phyloP scores from a whole-genome alignment of 2,888 invertebrate genomes.

The Galeruca laticollis region DNA sequence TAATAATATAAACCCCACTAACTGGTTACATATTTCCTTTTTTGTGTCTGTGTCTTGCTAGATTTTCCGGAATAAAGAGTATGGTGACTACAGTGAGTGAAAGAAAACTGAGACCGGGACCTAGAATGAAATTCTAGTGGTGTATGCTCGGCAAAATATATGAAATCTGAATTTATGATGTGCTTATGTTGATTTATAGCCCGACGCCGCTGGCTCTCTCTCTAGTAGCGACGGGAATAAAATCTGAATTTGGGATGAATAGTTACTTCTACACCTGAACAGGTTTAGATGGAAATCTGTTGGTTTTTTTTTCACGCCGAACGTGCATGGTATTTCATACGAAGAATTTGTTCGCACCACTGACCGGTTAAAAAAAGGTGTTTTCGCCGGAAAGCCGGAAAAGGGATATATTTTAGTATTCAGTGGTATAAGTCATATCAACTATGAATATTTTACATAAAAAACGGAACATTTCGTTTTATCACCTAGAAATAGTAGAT shows the following conservation, averaged over 20 bases:
- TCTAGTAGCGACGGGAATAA: conserved; percentile 9
- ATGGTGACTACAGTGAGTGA: conserved; percentile 17
- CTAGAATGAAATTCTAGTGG: conserved; percentile 39
- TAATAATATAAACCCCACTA: conserved; percentile 12
- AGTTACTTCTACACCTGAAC: conserved; percentile 31
- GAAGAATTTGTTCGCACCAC: neutral
- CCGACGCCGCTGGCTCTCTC: conserved; percentile 24
- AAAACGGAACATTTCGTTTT: too few species aligned
- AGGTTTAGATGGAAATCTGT: conserved; percentile 23
- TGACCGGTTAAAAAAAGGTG: neutral
- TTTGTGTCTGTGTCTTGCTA: conserved; percentile 14
- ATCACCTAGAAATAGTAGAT: too few species aligned
- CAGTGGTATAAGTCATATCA: too few species aligned
- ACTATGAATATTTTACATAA: too few species aligned
- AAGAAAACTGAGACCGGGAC: conserved; percentile 28
- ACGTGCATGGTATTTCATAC: conserved; percentile 23
- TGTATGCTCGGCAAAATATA: conserved; percentile 39
- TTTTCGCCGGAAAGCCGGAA: neutral
- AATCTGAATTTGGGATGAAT: conserved; percentile 32
- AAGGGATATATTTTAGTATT: too few species aligned
- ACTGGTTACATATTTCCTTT: neutral
- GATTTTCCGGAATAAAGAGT: conserved; percentile 9
- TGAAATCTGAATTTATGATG: conserved; percentile 45
- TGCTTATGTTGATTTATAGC: conserved; percentile 41
- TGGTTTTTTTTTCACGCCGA: conserved; percentile 5